Evolutionary conservation across 2,888 invertebrate species (phyloP), one percentile per base, ranked within the genome.

Genomic region (Rhingia campestris): DNA sequence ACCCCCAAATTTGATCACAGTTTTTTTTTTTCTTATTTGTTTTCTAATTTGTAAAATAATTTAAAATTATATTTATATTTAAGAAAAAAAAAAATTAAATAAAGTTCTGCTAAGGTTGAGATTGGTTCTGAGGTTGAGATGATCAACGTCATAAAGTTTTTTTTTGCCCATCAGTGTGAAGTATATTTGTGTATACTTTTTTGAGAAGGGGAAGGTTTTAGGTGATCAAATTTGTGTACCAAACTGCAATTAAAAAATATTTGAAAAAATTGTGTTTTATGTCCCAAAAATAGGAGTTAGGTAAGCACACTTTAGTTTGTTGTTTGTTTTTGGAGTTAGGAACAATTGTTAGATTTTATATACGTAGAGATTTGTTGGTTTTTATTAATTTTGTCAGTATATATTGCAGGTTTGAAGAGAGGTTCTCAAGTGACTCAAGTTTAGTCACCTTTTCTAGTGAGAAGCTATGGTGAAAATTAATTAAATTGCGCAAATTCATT

Each of bases 171-270:
- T 81, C 63, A 76, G 70, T 81, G 81, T 76, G 69, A 43, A 51
- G 72, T 72, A 77, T 72, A 77, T 53, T 70, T 76, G 73, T 81
- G 56, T 81, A 63, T 79, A 66, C 39, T 73, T 66, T 67, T 49
- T 67, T 61, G 66, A 61, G 72, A 66, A 54, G 72, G 77, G 76
- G 47, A 41, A 77, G 72, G 54, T 61, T 35, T 81, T 81, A 77
- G 81, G 81, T 81, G 81, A 81, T 81, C 81, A 81, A 81, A 81
- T 81, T 81, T 81, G 81, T 81, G 77, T 81, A 81, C 81, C 81
- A 81, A 81, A 81, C 81, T 81, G 81, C 76, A 81, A 81, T 81
- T 81, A 67, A 77, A 77, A 77, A 79, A 70, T 47, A 61, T 35
- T 61, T 70, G 59, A 77, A 72, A 76, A 77, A 77, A 58, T 69